Conservation (phyloP, 37 sponge, comb jelly and placozoan species). For the Halichondria panicea region DNA sequence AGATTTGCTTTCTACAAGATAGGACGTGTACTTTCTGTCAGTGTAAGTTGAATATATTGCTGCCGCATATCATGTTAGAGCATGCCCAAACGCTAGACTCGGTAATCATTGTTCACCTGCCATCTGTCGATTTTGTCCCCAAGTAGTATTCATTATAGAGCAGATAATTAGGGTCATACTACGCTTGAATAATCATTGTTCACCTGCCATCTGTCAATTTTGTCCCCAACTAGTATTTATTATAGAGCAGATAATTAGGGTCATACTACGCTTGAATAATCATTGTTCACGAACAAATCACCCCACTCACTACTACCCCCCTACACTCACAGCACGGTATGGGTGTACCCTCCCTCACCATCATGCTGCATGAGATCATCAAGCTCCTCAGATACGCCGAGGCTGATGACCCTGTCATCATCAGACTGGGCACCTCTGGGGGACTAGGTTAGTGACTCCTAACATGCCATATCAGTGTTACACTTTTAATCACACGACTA, state of each 20-base stretch:
- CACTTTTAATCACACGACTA: background rate
- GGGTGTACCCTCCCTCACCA: constrained; percentile 94
- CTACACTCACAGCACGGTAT: constrained; percentile 85
- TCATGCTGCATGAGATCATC: constrained; percentile 91
- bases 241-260: too few relatives aligned
- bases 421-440: constrained; percentile 93
- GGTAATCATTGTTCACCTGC: background rate
- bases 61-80: background rate
- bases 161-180: too few relatives aligned
- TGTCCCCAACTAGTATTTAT: too few relatives aligned
- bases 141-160: too few relatives aligned
- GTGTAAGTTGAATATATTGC: constrained; percentile 62
- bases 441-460: constrained; percentile 79
- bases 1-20: constrained; percentile 89
- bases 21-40: constrained; percentile 86
- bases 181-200: background rate
- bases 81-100: background rate
- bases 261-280: too few relatives aligned
- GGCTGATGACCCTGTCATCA: constrained; percentile 61
- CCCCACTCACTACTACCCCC: background rate
- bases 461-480: background rate
- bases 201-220: too few relatives aligned
- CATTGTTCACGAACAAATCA: background rate
- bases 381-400: constrained; percentile 90
- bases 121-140: too few relatives aligned